These are phyloP conservation scores for Cosmopolites sordidus DNA, from an alignment of 2,888 invertebrate genomes.

Conservation along the genomic window DNA sequence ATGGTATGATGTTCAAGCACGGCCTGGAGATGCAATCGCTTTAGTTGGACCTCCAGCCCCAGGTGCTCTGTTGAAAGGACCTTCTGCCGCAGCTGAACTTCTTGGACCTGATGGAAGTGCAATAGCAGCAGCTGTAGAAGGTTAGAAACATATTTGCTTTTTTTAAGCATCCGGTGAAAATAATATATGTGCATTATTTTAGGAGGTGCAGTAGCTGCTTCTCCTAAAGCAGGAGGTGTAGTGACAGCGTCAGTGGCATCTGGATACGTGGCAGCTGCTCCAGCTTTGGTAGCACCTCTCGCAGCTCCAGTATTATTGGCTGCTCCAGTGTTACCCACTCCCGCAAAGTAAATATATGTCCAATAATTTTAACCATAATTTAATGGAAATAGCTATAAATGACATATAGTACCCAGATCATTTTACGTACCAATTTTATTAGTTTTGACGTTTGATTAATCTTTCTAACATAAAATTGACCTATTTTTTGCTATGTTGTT, in stretches of 20 bases:
- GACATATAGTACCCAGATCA: too few relatives aligned
- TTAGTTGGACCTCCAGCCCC: conserved; percentile 31
- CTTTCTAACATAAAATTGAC: too few relatives aligned
- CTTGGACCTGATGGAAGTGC: conserved; percentile 44
- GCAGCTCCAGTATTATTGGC: not conserved
- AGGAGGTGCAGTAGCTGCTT: conserved; percentile 24
- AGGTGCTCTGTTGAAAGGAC: conserved; percentile 30
- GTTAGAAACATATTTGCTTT: conserved; percentile 4
- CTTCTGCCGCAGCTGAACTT: conserved; percentile 30
- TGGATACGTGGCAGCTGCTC: conserved; percentile 9
- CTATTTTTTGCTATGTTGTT: too few relatives aligned
- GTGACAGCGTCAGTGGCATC: conserved; percentile 12
- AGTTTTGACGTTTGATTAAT: too few relatives aligned
- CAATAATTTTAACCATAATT: not conserved
- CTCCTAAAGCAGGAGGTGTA: conserved; percentile 15
- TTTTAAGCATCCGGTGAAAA: too few relatives aligned
- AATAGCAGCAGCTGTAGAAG: conserved; percentile 46
- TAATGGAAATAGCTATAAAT: too few relatives aligned
- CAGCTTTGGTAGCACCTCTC: conserved; percentile 3
- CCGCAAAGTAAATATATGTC: not conserved
- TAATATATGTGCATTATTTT: too few relatives aligned
- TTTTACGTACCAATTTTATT: too few relatives aligned
- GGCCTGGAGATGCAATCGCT: conserved; percentile 7
- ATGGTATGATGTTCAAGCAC: not conserved
- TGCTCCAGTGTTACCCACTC: not conserved